Evolutionary conservation across 2,888 invertebrate species (phyloP).

Genomic region (Parnassius orleans): DNA sequence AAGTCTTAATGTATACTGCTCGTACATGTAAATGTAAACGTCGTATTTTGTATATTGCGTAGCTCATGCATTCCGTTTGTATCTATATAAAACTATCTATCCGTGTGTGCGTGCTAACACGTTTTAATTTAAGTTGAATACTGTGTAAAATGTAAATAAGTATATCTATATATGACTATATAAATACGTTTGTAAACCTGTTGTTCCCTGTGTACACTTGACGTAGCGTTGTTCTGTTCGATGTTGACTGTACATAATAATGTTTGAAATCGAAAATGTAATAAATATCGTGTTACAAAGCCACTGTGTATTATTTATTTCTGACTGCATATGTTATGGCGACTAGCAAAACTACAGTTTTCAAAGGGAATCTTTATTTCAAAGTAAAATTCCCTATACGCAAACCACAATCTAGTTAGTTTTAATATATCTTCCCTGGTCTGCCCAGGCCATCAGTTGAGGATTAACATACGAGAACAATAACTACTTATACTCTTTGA

Average conservation of each 20-base stretch:
- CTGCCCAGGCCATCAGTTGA: too few species aligned
- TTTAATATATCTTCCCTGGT: too few species aligned
- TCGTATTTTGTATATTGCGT: too few species aligned
- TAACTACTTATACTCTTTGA: too few species aligned
- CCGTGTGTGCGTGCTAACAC: not conserved
- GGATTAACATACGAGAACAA: too few species aligned
- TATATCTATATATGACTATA: constrained; percentile 36
- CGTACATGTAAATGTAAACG: too few species aligned
- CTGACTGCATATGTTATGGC: too few species aligned
- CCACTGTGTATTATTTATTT: constrained; percentile 37
- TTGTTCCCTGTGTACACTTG: constrained; percentile 62
- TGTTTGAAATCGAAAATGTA: constrained; percentile 61
- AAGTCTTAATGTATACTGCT: too few species aligned
- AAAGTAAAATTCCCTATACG: too few species aligned
- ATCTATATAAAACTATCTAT: not conserved
- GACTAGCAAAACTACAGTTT: too few species aligned
- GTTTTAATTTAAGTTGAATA: not conserved
- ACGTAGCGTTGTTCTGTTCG: constrained; percentile 64
- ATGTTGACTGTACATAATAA: constrained; percentile 73
- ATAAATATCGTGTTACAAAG: constrained; percentile 71
- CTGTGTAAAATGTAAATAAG: constrained; percentile 35
- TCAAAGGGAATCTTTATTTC: too few species aligned
- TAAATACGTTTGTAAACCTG: constrained; percentile 56
- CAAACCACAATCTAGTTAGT: too few species aligned
- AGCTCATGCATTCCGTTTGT: constrained; percentile 3